Conservation (phyloP, 2,113 vertebrate genomes). For the Scomber colias region DNA sequence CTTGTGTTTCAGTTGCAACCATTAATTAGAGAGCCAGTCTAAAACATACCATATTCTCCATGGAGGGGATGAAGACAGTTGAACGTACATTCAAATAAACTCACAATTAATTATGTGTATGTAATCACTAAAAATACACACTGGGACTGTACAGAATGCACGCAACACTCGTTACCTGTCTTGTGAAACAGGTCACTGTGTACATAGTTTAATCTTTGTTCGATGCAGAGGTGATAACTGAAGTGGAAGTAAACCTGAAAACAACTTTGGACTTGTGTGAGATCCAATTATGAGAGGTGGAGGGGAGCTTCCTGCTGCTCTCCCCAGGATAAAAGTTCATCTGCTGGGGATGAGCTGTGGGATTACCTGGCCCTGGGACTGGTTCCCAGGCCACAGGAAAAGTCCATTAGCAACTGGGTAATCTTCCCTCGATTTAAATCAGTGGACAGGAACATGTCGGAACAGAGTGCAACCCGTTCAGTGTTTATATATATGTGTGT, state of each 20-base stretch:
- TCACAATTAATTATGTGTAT: conserved; percentile 49
- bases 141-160: conserved; percentile 4
- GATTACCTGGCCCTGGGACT: conserved; percentile 72
- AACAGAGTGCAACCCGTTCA: conserved; percentile 24
- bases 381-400: conserved; percentile 46
- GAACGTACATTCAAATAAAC: conserved; percentile 52
- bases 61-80: conserved; percentile 41
- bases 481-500: conserved; percentile 9
- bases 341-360: conserved; percentile 65
- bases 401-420: conserved; percentile 62
- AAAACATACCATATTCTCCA: conserved; percentile 28
- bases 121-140: conserved; percentile 43
- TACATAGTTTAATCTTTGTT: conserved; percentile 22
- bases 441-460: conserved; percentile 31
- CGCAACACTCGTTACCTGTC: background rate
- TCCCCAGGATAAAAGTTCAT: conserved; percentile 62
- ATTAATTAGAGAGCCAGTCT: conserved; percentile 55
- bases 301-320: conserved; percentile 59
- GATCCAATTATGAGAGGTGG: conserved; percentile 73
- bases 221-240: background rate
- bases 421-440: conserved; percentile 58
- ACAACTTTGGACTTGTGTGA: conserved; percentile 45
- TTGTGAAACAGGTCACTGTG: background rate
- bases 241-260: conserved; percentile 33
- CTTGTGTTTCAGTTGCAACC: conserved; percentile 38